A percentile compares a stretch with the other conserved stretches of the same genome.
These are phyloP conservation scores for Neotoxoptera formosana DNA, from an alignment of 1,140 invertebrate genomes.

Conservation along the genomic window DNA sequence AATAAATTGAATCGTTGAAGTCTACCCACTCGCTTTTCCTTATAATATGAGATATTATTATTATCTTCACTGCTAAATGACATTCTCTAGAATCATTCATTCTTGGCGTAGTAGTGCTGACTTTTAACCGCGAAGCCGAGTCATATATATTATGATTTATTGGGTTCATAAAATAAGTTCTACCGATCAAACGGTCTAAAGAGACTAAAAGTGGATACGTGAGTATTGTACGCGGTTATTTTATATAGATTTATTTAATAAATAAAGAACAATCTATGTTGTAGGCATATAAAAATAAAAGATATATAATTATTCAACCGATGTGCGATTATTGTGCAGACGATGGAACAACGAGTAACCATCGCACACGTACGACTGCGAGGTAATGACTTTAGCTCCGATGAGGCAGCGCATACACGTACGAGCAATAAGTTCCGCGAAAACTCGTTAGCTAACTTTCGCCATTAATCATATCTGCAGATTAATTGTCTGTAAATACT, in stretches of 20 bases:
- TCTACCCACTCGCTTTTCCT: neutral
- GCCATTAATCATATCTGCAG: neutral
- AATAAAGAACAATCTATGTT: neutral
- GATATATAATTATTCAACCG: neutral
- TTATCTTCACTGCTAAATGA: neutral
- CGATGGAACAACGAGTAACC: neutral
- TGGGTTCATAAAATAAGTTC: neutral
- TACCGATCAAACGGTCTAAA: neutral
- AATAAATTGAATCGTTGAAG: no score
- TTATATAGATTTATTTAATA: neutral
- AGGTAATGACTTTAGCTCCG: neutral
- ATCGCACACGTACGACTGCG: neutral
- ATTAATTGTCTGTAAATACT: neutral
- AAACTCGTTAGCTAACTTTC: conserved; percentile 24
- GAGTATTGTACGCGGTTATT: neutral
- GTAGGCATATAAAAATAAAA: neutral
- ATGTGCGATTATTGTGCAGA: neutral
- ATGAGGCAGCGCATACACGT: neutral
- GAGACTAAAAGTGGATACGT: neutral
- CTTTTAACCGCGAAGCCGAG: neutral
- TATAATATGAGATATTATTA: neutral
- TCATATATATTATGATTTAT: neutral
- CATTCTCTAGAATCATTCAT: neutral
- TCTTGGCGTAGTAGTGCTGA: neutral
- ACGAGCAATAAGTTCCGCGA: neutral